phyloP scores from a whole-genome alignment of 2,113 vertebrate species.

The Sigmodon hispidus region DNA sequence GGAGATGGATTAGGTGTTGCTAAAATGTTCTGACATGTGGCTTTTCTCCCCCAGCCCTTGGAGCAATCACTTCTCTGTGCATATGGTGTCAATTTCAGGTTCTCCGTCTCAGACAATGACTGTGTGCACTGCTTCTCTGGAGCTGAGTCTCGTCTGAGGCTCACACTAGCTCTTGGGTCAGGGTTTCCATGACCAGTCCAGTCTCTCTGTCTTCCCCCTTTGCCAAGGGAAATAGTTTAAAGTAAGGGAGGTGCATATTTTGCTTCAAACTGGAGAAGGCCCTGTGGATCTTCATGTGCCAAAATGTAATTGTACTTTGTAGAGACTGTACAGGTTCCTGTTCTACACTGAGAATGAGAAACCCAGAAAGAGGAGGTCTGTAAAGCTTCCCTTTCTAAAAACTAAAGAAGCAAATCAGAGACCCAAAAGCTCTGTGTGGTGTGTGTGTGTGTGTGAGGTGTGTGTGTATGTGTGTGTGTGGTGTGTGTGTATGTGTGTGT shows the following conservation, averaged over 20 bases:
- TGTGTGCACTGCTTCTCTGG: constrained; percentile 66
- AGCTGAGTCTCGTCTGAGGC: constrained; percentile 81
- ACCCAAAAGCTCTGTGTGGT: not conserved
- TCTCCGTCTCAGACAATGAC: constrained; percentile 78
- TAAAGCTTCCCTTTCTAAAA: not conserved
- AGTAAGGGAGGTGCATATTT: constrained; percentile 1
- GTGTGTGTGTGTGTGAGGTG: not conserved
- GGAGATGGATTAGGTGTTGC: constrained; percentile 86
- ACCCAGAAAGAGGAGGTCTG: constrained; percentile 32
- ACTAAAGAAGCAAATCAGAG: not conserved
- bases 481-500: not conserved
- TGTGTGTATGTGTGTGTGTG: too few species aligned
- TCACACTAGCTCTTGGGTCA: constrained; percentile 44
- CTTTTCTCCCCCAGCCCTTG: constrained; percentile 75
- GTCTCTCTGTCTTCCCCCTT: constrained; percentile 55
- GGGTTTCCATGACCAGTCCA: constrained; percentile 68
- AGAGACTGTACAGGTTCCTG: not conserved
- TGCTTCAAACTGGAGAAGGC: constrained; percentile 52
- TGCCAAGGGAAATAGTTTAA: constrained; percentile 66
- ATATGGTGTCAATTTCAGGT: constrained; percentile 87
- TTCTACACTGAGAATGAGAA: not conserved
- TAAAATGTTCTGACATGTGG: constrained; percentile 86
- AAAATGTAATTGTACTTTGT: constrained; percentile 62
- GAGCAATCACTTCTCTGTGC: constrained; percentile 81
- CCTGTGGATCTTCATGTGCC: constrained; percentile 55